Evolutionary conservation across 2,113 vertebrate genomes (phyloP).

Genomic region (Dipodomys ordii): DNA sequence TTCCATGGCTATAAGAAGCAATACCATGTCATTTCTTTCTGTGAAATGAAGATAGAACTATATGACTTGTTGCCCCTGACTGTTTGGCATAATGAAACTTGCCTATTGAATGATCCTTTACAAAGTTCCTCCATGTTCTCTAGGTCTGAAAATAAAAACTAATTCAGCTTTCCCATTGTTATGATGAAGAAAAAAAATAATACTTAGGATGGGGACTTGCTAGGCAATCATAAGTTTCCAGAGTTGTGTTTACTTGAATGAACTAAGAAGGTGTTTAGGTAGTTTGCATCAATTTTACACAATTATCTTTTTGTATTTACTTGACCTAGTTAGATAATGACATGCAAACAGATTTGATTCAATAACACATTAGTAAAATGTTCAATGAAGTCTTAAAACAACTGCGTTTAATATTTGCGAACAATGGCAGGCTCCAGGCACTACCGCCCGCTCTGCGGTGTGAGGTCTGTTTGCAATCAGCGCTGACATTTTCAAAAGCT

Average conservation of each 20-base stretch:
- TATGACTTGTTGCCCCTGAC: neutral
- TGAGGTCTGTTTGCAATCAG: slow-evolving; percentile 13
- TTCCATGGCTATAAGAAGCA: neutral
- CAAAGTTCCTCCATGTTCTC: neutral
- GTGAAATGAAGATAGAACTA: slow-evolving; percentile 30
- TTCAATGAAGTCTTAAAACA: slow-evolving; percentile 48
- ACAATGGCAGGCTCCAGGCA: neutral
- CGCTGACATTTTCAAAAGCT: slow-evolving; percentile 63
- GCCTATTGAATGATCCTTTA: slow-evolving; percentile 58
- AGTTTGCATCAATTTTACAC: slow-evolving; percentile 54
- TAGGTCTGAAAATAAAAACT: slow-evolving; percentile 44
- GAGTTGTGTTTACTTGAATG: slow-evolving; percentile 41
- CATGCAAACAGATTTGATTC: slow-evolving; percentile 65
- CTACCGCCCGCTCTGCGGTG: slow-evolving; percentile 49
- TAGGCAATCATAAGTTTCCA: neutral
- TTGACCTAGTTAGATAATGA: slow-evolving; percentile 61
- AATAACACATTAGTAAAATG: slow-evolving; percentile 60
- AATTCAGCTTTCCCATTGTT: slow-evolving; percentile 46
- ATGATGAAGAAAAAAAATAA: neutral
- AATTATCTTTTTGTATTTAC: slow-evolving; percentile 67
- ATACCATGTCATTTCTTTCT: slow-evolving; percentile 1
- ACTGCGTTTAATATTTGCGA: slow-evolving; percentile 48
- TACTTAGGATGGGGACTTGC: slow-evolving; percentile 6
- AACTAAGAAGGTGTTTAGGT: slow-evolving; percentile 49
- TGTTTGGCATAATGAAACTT: slow-evolving; percentile 50